Conservation (phyloP, 2,888 invertebrate genomes). For the Blomia tropicalis region DNA sequence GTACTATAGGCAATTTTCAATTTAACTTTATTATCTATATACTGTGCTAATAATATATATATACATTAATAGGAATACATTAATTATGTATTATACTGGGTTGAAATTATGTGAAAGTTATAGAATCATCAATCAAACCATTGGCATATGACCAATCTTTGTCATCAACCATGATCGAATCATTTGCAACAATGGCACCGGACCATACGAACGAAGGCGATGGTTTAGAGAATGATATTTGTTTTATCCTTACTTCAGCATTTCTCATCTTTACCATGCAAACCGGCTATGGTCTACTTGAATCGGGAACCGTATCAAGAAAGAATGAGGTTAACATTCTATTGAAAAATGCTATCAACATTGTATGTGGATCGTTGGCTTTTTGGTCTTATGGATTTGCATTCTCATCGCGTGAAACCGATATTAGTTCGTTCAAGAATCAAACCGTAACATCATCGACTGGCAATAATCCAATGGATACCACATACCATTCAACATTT, state of each 20-base stretch:
- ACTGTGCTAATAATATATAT: no score
- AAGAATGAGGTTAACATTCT: constrained; percentile 83
- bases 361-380: constrained; percentile 76
- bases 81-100: no score
- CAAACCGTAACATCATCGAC: not conserved
- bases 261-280: constrained; percentile 85
- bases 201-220: no score
- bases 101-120: no score
- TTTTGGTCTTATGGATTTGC: constrained; percentile 92
- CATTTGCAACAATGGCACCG: no score
- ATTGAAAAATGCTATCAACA: constrained; percentile 90
- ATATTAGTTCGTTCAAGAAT: not conserved
- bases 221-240: constrained; percentile 46
- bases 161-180: no score
- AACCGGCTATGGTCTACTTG: constrained; percentile 78
- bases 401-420: constrained; percentile 56
- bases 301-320: constrained; percentile 61
- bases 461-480: not conserved
- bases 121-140: no score
- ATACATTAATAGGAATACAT: no score
- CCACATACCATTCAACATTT: not conserved
- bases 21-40: no score
- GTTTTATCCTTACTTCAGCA: constrained; percentile 71
- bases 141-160: no score
- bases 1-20: no score